phyloP scores from a whole-genome alignment of 2,113 vertebrate genomes.

The Otocyon megalotis region DNA sequence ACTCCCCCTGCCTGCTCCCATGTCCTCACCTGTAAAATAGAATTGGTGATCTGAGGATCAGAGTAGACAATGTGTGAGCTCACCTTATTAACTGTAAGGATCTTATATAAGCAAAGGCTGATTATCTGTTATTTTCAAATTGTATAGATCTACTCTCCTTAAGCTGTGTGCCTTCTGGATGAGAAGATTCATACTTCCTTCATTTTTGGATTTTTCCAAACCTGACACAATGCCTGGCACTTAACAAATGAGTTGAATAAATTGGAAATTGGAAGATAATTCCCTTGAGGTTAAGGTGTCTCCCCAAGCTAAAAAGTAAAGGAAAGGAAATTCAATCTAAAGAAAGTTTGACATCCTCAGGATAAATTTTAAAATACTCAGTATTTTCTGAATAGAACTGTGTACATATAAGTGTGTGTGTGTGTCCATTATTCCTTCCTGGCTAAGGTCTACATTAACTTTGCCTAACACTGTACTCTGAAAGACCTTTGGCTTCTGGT shows the following conservation, averaged over 20 bases:
- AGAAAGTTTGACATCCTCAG: background rate
- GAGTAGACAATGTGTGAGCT: background rate
- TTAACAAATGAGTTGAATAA: background rate
- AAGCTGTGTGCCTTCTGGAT: background rate
- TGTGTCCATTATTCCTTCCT: background rate
- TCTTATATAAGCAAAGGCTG: background rate
- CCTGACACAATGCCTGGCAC: background rate
- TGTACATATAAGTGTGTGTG: background rate
- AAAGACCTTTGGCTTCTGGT: background rate
- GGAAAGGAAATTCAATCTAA: background rate
- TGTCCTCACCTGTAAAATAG: slow-evolving; percentile 20
- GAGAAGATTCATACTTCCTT: background rate
- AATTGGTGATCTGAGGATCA: background rate
- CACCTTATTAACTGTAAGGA: background rate
- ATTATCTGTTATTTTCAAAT: background rate
- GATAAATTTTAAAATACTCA: slow-evolving; percentile 21
- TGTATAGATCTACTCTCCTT: background rate
- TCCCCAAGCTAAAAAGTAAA: background rate
- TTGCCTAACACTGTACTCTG: background rate
- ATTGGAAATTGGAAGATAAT: background rate
- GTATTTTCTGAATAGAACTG: background rate
- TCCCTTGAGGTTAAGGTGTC: background rate
- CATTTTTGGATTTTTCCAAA: background rate
- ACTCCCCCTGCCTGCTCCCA: background rate
- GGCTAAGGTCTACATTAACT: background rate